Evolutionary conservation across 2,888 invertebrate genomes (phyloP).

Genomic region (Pachymerium ferrugineum): DNA sequence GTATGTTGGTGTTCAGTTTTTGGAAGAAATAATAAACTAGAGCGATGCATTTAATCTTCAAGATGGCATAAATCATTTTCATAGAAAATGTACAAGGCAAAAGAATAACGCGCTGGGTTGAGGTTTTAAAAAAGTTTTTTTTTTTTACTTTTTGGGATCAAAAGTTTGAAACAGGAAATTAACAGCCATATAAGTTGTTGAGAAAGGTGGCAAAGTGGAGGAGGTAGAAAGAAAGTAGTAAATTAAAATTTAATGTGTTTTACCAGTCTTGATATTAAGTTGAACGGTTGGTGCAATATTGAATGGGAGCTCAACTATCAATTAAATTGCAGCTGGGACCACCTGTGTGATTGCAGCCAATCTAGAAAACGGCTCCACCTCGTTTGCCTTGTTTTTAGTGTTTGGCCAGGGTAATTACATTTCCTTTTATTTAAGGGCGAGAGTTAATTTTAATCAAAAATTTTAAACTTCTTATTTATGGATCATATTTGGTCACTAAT

Average conservation of each 20-base stretch:
- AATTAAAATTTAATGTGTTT: constrained; percentile 17
- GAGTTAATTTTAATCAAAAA: too few relatives aligned
- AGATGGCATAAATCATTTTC: constrained; percentile 6
- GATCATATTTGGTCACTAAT: too few relatives aligned
- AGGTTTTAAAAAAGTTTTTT: not conserved
- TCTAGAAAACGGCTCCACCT: not conserved
- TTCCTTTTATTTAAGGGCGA: too few relatives aligned
- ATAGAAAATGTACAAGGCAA: too few relatives aligned
- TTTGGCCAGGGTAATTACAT: too few relatives aligned
- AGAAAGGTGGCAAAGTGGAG: not conserved
- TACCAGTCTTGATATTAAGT: not conserved
- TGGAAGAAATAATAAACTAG: constrained; percentile 19
- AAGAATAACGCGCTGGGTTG: not conserved
- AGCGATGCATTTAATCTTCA: constrained; percentile 9
- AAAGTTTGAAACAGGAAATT: constrained; percentile 7
- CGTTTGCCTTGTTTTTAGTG: not conserved
- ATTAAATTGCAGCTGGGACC: constrained; percentile 11
- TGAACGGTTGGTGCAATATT: constrained; percentile 6
- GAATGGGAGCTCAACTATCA: not conserved
- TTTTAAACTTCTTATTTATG: too few relatives aligned
- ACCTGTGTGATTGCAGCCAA: not conserved
- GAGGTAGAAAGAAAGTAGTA: not conserved
- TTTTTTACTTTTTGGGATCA: too few relatives aligned
- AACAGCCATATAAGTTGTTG: constrained; percentile 9
- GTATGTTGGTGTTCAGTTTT: constrained; percentile 23